These are phyloP conservation scores for Timema podura DNA, from an alignment of 2,888 invertebrate species.

Conservation along the genomic window DNA sequence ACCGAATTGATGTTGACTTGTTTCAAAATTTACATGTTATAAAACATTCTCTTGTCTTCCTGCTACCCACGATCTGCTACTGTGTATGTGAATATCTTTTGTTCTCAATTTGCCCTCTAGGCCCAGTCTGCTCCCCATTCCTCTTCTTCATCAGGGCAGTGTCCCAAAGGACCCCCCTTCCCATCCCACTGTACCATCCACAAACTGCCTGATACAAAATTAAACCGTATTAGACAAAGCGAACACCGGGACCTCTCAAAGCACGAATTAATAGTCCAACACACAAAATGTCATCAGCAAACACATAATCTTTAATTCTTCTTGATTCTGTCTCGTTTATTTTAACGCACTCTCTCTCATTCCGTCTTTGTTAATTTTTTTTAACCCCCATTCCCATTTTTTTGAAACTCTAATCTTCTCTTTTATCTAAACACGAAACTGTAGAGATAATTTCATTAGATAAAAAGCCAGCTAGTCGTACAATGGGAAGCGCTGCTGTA, in stretches of 20 bases:
- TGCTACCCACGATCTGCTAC: too few relatives aligned
- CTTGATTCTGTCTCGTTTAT: constrained; percentile 8
- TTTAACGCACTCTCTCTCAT: background rate
- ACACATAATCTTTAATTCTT: constrained; percentile 28
- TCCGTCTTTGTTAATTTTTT: too few relatives aligned
- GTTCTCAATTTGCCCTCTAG: constrained; percentile 9
- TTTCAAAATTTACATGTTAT: too few relatives aligned
- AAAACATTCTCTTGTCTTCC: too few relatives aligned
- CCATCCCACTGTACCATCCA: background rate
- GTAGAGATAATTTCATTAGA: constrained; percentile 26
- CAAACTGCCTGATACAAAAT: constrained; percentile 27
- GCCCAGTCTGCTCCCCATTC: background rate
- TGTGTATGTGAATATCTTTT: background rate
- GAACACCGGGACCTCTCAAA: constrained; percentile 22
- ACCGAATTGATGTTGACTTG: too few relatives aligned
- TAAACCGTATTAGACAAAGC: constrained; percentile 31
- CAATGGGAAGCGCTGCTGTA: background rate
- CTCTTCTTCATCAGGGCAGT: background rate
- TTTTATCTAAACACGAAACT: background rate
- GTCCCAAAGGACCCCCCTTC: background rate
- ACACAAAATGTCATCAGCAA: constrained; percentile 28
- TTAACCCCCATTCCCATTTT: background rate
- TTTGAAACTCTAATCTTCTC: background rate
- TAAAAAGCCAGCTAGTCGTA: constrained; percentile 16
- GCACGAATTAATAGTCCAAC: constrained; percentile 29